Evolutionary conservation across 2,888 invertebrate genomes (phyloP).

Genomic region (Drosophila mimica): DNA sequence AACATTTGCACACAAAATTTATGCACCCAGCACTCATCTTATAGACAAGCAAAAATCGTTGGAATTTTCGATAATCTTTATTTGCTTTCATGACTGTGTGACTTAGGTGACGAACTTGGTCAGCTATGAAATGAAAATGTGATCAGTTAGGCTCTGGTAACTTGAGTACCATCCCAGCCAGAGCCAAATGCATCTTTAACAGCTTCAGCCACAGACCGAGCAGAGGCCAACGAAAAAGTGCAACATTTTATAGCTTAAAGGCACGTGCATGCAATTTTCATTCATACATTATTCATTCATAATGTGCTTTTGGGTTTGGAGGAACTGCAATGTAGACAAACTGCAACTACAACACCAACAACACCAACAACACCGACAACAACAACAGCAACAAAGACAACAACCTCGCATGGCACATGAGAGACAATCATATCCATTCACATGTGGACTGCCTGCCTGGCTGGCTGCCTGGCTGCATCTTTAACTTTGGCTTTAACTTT

Average conservation of each 20-base stretch:
- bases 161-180: conserved; percentile 40
- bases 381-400: conserved; percentile 23
- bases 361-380: conserved; percentile 16
- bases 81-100: conserved; percentile 23
- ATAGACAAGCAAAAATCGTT: neutral
- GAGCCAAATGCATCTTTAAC: conserved; percentile 48
- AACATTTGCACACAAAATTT: neutral
- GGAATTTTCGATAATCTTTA: neutral
- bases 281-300: conserved; percentile 83
- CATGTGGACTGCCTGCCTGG: conserved; percentile 58
- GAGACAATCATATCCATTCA: conserved; percentile 54
- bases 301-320: conserved; percentile 68
- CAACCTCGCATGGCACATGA: conserved; percentile 38
- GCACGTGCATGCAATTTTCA: conserved; percentile 83
- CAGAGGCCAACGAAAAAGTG: conserved; percentile 50
- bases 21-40: neutral
- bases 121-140: conserved; percentile 47
- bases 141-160: conserved; percentile 55
- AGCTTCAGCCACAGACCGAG: conserved; percentile 17
- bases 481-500: conserved; percentile 19
- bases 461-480: conserved; percentile 33
- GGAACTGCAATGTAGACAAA: conserved; percentile 44
- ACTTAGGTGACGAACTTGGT: conserved; percentile 52
- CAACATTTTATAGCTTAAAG: conserved; percentile 78
- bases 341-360: conserved; percentile 28